Percentiles rank a stretch among this genome's conserved stretches.
Evolutionary conservation across 2,888 invertebrate genomes (phyloP).

Genomic region (Thereva nobilitata): DNA sequence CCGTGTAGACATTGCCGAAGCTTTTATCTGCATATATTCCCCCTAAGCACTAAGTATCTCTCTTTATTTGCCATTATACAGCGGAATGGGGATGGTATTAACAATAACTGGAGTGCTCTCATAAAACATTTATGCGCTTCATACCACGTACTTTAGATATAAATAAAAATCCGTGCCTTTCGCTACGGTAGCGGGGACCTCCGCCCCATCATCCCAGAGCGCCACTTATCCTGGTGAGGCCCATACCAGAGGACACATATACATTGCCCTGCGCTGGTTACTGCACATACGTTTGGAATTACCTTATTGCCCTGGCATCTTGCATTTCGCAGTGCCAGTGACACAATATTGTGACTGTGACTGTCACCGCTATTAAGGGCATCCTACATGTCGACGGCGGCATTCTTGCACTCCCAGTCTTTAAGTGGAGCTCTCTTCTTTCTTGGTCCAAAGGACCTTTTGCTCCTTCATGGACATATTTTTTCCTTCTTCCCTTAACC

Average conservation of each 20-base stretch:
- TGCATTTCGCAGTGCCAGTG: slow-evolving; percentile 5
- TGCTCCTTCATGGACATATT: too few species aligned
- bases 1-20: slow-evolving; percentile 4
- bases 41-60: slow-evolving; percentile 38
- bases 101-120: slow-evolving; percentile 40
- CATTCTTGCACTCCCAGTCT: too few species aligned
- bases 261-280: not conserved
- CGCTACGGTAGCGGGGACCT: not conserved
- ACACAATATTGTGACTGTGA: not conserved
- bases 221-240: slow-evolving; percentile 21
- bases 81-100: slow-evolving; percentile 39
- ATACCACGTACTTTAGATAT: slow-evolving; percentile 11
- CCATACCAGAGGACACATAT: slow-evolving; percentile 2
- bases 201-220: slow-evolving; percentile 15
- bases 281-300: slow-evolving; percentile 25
- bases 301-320: slow-evolving; percentile 19
- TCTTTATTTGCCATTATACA: slow-evolving; percentile 37
- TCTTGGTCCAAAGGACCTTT: too few species aligned
- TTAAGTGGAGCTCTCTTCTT: too few species aligned
- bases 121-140: slow-evolving; percentile 40
- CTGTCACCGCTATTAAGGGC: too few species aligned
- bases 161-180: slow-evolving; percentile 27
- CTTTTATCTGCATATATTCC: slow-evolving; percentile 37
- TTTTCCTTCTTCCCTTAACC: too few species aligned
- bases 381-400: too few species aligned